Percentiles rank a stretch among this genome's conserved stretches.
Evolutionary conservation across 2,888 invertebrate species (phyloP).

Genomic region (Mayetiola destructor): DNA sequence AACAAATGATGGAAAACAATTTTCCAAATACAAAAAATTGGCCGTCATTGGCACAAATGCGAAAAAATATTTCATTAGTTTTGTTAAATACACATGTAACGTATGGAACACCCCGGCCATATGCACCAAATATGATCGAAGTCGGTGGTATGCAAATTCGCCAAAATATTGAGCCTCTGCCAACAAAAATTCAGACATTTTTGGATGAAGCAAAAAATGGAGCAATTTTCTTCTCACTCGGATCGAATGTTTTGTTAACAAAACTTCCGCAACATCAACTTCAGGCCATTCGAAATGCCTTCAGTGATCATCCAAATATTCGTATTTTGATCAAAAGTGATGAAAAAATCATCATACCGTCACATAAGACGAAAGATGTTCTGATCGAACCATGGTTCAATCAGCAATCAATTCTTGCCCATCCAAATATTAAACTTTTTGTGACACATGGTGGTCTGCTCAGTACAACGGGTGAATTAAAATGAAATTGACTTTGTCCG

Average conservation of each 20-base stretch:
- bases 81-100: slow-evolving; percentile 31
- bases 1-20: slow-evolving; percentile 23
- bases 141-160: slow-evolving; percentile 35
- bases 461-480: no score
- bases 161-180: slow-evolving; percentile 25
- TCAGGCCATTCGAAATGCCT: slow-evolving; percentile 22
- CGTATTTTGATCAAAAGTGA: slow-evolving; percentile 7
- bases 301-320: background rate
- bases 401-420: slow-evolving; percentile 36
- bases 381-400: slow-evolving; percentile 35
- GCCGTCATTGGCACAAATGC: background rate
- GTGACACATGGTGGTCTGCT: slow-evolving; percentile 38
- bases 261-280: slow-evolving; percentile 17
- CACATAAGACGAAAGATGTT: slow-evolving; percentile 28
- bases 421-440: slow-evolving; percentile 36
- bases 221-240: slow-evolving; percentile 29
- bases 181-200: slow-evolving; percentile 25
- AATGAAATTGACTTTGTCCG: no score
- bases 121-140: slow-evolving; percentile 33
- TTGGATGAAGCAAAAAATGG: slow-evolving; percentile 27
- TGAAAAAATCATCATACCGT: background rate
- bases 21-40: background rate
- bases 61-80: slow-evolving; percentile 25
- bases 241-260: slow-evolving; percentile 19
- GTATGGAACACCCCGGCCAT: slow-evolving; percentile 29